These are phyloP conservation scores for Porites lutea DNA, from an alignment of 64 coral and sea anemone genomes.

Conservation along the genomic window DNA sequence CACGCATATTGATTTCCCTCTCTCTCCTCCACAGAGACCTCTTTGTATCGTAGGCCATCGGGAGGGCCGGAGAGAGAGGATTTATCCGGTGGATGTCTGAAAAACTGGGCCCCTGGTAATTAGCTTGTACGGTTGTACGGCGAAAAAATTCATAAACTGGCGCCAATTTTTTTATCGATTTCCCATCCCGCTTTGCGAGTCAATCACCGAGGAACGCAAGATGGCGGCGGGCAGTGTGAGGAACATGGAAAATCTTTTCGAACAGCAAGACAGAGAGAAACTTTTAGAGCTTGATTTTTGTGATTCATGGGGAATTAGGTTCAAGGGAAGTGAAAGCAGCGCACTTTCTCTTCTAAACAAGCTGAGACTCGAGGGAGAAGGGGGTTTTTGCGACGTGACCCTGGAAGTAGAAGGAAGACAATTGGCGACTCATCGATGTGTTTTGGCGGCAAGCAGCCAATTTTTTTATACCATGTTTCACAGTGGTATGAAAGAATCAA, in stretches of 20 bases:
- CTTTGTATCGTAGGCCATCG: no score
- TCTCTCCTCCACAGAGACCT: no score
- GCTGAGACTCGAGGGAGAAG: conserved; percentile 69
- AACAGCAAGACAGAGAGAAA: conserved; percentile 23
- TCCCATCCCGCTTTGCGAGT: not conserved
- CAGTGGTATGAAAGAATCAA: conserved; percentile 37
- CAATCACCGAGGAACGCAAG: not conserved
- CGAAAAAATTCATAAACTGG: no score
- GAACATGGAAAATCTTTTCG: not conserved
- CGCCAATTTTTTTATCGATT: no score
- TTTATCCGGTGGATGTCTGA: no score
- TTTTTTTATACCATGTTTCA: conserved; percentile 88
- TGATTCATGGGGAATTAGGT: not conserved
- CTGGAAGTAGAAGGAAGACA: conserved; percentile 74
- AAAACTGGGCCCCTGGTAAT: no score
- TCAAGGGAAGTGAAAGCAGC: conserved; percentile 6
- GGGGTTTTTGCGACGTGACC: not conserved
- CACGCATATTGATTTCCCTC: no score
- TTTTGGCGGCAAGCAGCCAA: not conserved
- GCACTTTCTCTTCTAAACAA: conserved; percentile 31
- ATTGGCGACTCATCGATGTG: conserved; percentile 50
- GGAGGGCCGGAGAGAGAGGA: no score
- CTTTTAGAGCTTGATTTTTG: not conserved
- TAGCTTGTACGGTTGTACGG: no score
- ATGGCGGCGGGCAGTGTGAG: not conserved